Conservation (phyloP, 1,140 invertebrate genomes). For the Drosophila santomea region DNA sequence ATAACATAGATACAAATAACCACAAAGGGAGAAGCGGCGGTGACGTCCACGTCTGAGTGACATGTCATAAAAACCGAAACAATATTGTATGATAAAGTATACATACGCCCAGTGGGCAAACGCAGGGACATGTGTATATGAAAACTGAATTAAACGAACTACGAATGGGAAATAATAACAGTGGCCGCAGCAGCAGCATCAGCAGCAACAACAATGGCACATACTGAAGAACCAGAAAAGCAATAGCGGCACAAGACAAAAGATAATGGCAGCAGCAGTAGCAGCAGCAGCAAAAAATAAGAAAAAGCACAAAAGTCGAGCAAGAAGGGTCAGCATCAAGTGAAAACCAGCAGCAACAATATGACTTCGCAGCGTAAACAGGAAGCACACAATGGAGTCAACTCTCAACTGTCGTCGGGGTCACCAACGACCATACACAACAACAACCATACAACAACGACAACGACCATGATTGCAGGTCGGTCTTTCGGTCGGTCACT, state of each 20-base stretch:
- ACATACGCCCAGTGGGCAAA: constrained; percentile 80
- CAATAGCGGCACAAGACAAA: constrained; percentile 74
- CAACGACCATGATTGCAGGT: constrained; percentile 67
- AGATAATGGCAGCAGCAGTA: constrained; percentile 72
- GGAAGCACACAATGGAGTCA: constrained; percentile 81
- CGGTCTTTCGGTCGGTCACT: constrained; percentile 80
- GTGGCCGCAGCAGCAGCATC: constrained; percentile 39
- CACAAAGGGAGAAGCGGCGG: constrained; percentile 40
- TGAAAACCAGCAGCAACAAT: constrained; percentile 45
- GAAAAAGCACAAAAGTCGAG: constrained; percentile 9
- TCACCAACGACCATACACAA: constrained; percentile 61
- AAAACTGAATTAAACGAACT: constrained; percentile 83
- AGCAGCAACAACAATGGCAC: constrained; percentile 47
- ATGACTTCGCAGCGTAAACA: constrained; percentile 74
- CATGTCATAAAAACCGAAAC: constrained; percentile 82
- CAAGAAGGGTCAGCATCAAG: constrained; percentile 40
- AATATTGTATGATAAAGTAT: constrained; percentile 83
- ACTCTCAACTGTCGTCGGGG: constrained; percentile 80
- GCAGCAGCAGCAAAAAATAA: constrained; percentile 16
- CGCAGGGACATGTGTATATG: constrained; percentile 64
- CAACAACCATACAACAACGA: constrained; percentile 34
- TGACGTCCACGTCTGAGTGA: constrained; percentile 72
- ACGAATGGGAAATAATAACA: constrained; percentile 79
- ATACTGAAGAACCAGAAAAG: constrained; percentile 60
- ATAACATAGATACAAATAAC: constrained; percentile 46